Evolutionary conservation across 2,113 vertebrate species (phyloP).

Genomic region (Tychaedon coryphoeus): DNA sequence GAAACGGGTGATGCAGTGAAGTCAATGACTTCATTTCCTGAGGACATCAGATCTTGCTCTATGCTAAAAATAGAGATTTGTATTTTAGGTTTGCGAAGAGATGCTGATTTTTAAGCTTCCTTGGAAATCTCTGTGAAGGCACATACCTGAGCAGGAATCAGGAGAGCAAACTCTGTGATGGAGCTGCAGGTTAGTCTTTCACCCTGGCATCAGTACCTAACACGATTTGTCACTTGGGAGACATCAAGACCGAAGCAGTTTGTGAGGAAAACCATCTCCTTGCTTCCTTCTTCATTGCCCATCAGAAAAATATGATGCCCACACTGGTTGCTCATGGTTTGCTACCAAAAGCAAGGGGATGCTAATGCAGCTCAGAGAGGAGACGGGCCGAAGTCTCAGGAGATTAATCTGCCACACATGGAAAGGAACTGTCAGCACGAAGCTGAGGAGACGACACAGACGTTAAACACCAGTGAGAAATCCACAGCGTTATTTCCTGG

Average conservation of each 20-base stretch:
- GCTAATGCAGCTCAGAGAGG: neutral
- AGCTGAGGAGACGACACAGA: neutral
- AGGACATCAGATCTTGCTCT: slow-evolving; percentile 54
- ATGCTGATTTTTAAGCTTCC: slow-evolving; percentile 2
- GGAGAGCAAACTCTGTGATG: neutral
- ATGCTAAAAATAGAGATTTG: slow-evolving; percentile 26
- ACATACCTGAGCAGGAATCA: neutral
- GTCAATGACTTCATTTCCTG: slow-evolving; percentile 62
- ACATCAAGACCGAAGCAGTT: neutral
- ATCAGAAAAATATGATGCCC: neutral
- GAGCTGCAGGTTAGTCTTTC: neutral
- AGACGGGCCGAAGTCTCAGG: neutral
- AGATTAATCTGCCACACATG: neutral
- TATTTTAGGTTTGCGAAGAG: neutral
- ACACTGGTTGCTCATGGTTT: neutral
- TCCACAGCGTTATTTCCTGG: neutral
- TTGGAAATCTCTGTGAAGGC: neutral
- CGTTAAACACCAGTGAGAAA: neutral
- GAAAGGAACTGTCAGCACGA: neutral
- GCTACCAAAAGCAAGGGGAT: neutral
- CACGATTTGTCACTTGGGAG: neutral
- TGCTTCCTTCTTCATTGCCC: neutral
- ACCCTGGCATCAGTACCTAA: neutral
- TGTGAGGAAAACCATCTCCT: neutral
- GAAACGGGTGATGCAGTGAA: slow-evolving; percentile 44